These are phyloP conservation scores for Psittacula derbiana DNA, from an alignment of 2,797 vertebrate species.

Conservation along the genomic window DNA sequence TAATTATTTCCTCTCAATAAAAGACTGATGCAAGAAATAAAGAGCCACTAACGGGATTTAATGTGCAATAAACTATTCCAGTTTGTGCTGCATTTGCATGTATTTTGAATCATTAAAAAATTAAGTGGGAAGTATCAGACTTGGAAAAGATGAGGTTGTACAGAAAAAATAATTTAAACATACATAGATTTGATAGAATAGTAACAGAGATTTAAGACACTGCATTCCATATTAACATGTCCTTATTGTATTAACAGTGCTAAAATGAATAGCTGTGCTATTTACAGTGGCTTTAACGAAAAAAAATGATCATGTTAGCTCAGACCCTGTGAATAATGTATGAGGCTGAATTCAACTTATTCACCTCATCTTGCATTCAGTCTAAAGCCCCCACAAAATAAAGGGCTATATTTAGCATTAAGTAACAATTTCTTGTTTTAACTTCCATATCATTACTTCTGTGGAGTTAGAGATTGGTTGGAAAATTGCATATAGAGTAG, in stretches of 20 bases:
- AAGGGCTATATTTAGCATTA: constrained; percentile 25
- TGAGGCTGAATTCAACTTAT: constrained; percentile 56
- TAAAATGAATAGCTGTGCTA: constrained; percentile 58
- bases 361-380: constrained; percentile 45
- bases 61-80: constrained; percentile 21
- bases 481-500: neutral
- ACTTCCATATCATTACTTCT: constrained; percentile 7
- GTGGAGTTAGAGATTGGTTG: neutral
- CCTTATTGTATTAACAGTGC: constrained; percentile 41
- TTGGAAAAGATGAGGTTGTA: neutral
- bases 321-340: constrained; percentile 63
- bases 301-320: constrained; percentile 60
- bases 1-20: constrained; percentile 63
- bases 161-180: neutral
- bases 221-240: constrained; percentile 35
- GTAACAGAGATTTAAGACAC: neutral
- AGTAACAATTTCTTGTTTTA: constrained; percentile 51
- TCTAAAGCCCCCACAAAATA: constrained; percentile 28
- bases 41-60: constrained; percentile 10
- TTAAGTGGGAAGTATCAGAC: neutral
- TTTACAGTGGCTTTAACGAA: constrained; percentile 31
- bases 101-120: neutral
- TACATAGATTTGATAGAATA: neutral
- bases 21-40: constrained; percentile 19
- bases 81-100: neutral